These are phyloP conservation scores for Microtus montanus DNA, from an alignment of 2,113 vertebrate genomes.

Conservation along the genomic window DNA sequence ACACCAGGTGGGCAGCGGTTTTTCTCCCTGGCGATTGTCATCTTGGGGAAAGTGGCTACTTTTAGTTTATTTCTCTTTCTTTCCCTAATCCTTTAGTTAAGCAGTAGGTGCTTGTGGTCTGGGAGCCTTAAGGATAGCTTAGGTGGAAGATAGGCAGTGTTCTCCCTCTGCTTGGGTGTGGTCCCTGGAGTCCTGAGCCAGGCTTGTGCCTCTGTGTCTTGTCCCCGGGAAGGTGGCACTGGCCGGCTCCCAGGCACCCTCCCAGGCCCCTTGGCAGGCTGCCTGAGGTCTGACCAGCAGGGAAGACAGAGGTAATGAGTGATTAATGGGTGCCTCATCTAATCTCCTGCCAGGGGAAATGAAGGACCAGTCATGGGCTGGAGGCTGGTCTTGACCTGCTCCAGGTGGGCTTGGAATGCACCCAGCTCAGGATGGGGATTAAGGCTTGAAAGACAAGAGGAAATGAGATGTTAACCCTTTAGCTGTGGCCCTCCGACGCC, in stretches of 20 bases:
- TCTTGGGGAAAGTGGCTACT: neutral
- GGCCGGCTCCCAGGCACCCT: neutral
- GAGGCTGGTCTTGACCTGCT: constrained; percentile 73
- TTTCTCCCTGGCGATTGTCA: neutral
- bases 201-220: neutral
- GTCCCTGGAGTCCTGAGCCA: neutral
- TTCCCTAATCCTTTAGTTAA: neutral
- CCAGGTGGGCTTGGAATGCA: constrained; percentile 68
- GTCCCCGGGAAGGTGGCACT: constrained; percentile 48
- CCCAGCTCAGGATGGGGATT: constrained; percentile 74
- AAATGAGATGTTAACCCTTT: constrained; percentile 84
- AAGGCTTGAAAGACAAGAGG: constrained; percentile 79
- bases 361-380: constrained; percentile 67
- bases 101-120: rapidly evolving
- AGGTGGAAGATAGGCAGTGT: neutral
- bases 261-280: constrained; percentile 56
- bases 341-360: constrained; percentile 80
- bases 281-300: constrained; percentile 69
- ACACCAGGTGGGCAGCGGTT: neutral
- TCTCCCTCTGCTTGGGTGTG: neutral
- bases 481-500: constrained; percentile 57
- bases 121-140: neutral
- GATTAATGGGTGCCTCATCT: constrained; percentile 77
- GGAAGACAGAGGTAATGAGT: constrained; percentile 68
- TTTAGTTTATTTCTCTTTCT: neutral